Base-by-base conservation (phyloP, 2,113 vertebrate species). In the Mirounga angustirostris region DNA sequence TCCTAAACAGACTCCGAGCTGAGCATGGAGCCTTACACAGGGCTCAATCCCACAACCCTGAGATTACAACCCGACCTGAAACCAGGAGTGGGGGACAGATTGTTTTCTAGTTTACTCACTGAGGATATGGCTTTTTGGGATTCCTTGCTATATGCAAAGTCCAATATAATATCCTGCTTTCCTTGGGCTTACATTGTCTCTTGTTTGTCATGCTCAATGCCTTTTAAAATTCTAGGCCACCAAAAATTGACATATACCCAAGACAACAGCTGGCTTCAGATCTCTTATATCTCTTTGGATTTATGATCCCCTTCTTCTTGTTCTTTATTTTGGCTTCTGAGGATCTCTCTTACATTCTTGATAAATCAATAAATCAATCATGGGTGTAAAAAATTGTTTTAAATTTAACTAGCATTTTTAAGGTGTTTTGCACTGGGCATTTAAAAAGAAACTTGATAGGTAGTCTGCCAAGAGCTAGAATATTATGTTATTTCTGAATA, bases 361-460 rank as follows among this genome's bases (percentile, higher is more conserved):
- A 67, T 50, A 40, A 76, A 67, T 92, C 46, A 89, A 26, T 14
- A 10, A 76, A 67, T 92, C 46, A 93, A 33, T 19, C 13, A 67
- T 61, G 8, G n/a, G 33, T 50, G 36, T 65, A 33, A 33, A 78
- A 28, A 22, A 78, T 3, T 67, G 11, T 61, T 16, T 40, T 91
- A 43, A 85, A 46, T 58, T 43, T 74, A 96, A 43, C 52, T 40
- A 93, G 28, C 13, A 80, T 59, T 84, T 95, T 96, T 26, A 94
- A 76, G 63, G 13, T 58, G 30, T 74, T 84, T 96, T 91, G 15
- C 14, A 56, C 54, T 92, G 46, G 22, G 12, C 46, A 61, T 80
- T 56, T 33, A 58, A n/a, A 82, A 22, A 10, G 16, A 6, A 18
- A 67, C 87, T 95, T 81, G 16, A n/a, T 46, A 65, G 26, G 24